Base-by-base conservation (phyloP, 2,113 vertebrate genomes). In the Varanus salvator region DNA sequence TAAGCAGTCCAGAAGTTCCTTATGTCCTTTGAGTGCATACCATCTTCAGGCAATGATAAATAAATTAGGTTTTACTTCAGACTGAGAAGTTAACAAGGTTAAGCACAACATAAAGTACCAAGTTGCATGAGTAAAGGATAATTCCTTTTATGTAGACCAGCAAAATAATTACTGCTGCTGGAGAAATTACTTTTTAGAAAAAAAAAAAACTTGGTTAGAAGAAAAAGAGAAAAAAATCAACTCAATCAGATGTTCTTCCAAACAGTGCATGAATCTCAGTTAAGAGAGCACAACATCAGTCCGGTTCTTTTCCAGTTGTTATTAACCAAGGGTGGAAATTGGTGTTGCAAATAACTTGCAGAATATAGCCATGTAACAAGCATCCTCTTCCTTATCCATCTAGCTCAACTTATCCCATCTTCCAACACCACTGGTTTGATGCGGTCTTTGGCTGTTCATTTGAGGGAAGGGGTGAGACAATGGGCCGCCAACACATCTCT, bases 1-100 rank as follows among this genome's bases (percentile, higher is more conserved):
- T 48, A 23, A 11, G 60, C 44, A 76, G 60, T 64, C 60, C 48
- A 89, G 31, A 84, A 54, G 72, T 89, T 64, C 48, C 81, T 69
- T 87, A 69, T 54, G 64, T 80, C 76, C 76, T 84, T 84, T 60
- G 85, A 78, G 14, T 34, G 25, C 27, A 83, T 52, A 60, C 64
- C 64, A 25, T 74, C 50, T 83, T 83, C 8, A 84, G 82, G 72
- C 82, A 89, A 76, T 78, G 72, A 84, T 85, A 84, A 89, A 89
- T 89, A 88, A 88, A 82, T 71, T 66, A 66, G 57, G 38, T 84
- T 88, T 81, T 78, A 69, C 74, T 85, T 85, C 88, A 68, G 71
- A 77, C 54, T 48, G 27, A 75, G 48, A 52, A 77, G 82, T 78
- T 57, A 89, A 38, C 17, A 54, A 77, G 44, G 72, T 84, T 84